Conservation (phyloP, 1,140 invertebrate genomes). For the Eriocheir sinensis region DNA sequence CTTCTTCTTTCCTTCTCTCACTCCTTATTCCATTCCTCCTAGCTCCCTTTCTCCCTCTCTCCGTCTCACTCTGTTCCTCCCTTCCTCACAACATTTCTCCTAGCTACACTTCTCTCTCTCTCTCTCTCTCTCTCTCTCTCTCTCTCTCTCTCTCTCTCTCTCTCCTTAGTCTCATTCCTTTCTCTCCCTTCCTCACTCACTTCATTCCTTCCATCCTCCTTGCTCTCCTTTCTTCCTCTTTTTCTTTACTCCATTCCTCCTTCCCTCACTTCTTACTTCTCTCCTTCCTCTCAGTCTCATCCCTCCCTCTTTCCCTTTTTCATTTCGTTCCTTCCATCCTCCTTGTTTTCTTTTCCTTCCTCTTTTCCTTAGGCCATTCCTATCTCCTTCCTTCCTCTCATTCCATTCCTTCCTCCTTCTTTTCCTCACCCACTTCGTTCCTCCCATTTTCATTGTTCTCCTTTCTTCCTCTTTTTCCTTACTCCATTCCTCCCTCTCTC, state of each 20-base stretch:
- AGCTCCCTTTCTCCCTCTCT: neutral
- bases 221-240: no score
- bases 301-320: no score
- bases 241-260: no score
- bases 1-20: neutral
- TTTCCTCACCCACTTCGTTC: no score
- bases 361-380: slow-evolving; percentile 6
- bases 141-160: no score
- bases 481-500: neutral
- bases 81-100: no score
- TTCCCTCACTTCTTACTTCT: neutral
- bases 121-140: neutral
- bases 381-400: no score
- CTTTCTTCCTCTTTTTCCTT: neutral
- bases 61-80: neutral
- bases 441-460: no score
- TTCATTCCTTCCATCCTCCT: neutral
- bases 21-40: neutral
- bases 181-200: neutral
- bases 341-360: neutral
- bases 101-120: neutral
- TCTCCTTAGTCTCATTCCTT: neutral
- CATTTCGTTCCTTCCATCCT: no score
- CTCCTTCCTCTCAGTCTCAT: neutral
- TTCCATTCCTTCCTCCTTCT: neutral